phyloP scores from a whole-genome alignment of 2,797 vertebrate genomes.

The Mormyrops boulengeri region DNA sequence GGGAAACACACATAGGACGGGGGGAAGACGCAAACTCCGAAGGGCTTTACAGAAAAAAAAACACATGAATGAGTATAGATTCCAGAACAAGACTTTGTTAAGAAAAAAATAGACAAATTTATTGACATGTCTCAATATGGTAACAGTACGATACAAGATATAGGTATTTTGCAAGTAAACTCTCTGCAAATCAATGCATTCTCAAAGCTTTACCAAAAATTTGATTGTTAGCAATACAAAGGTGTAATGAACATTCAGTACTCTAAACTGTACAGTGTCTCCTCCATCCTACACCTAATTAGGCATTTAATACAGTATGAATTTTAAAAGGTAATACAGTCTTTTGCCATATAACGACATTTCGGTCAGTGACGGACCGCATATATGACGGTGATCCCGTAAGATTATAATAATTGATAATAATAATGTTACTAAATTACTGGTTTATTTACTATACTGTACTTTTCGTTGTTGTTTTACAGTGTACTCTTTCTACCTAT shows the following conservation, averaged over 20 bases:
- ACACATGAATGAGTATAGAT: no score
- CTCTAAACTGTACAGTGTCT: background rate
- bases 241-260: background rate
- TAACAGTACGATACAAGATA: background rate
- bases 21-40: no score
- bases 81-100: background rate
- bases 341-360: background rate
- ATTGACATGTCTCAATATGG: background rate
- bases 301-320: background rate
- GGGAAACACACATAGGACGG: no score
- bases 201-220: background rate
- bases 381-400: background rate
- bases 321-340: background rate
- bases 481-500: background rate
- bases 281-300: background rate
- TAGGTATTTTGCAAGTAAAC: background rate
- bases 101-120: background rate
- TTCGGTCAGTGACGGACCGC: background rate
- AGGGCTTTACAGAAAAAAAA: no score
- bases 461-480: background rate
- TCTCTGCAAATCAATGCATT: background rate
- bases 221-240: background rate
- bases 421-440: background rate
- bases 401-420: background rate
- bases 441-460: background rate